Evolutionary conservation across 1,140 invertebrate genomes (phyloP), one percentile per base, ranked within the genome.

Genomic region (Hycleus phaleratus): DNA sequence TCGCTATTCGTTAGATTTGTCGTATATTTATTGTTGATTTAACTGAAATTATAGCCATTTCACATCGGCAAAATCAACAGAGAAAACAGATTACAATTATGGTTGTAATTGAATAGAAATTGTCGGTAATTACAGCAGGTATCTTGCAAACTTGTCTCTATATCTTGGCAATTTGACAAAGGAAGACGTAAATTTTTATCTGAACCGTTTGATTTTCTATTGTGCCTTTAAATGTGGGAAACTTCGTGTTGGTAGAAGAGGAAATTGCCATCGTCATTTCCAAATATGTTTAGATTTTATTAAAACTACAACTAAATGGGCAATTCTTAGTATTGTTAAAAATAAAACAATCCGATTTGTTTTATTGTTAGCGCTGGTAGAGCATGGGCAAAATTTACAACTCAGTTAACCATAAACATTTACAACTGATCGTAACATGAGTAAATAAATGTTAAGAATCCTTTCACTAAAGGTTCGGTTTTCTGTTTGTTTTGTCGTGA

Each of bases 401-500:
- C 26, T 46, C 24, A 38, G 45, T 46, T 44, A 52, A 25, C 47
- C 47, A 38, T 58, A 58, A 58, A 58, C 56, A 51, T 58, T 58
- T 58, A 5, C 32, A 18, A 18, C 32, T 7, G 32, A 32, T 32
- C 32, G 7, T 18, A 32, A 7, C 32, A 32, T 32, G 32, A 32
- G 32, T 32, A 46, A 46, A 26, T 58, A 58, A 58, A 58, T 58
- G 56, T 58, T 58, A 32, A 58, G 56, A 58, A 58, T 58, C 49
- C 56, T 58, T 58, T 58, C 56, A 58, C 56, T 58, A 46, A 47
- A 32, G 32, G 32, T 32, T 57, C 49, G 32, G 0, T 32, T 32
- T 32, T 4, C 32, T 7, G 47, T 12, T 57, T 57, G 32, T 32
- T 32, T 32, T 32, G 32, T 1, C 32, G 47, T 12, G 56, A 57